Evolutionary conservation across 2,888 invertebrate species (phyloP), one percentile per base, ranked within the genome.

Genomic region (Mimachlamys varia): DNA sequence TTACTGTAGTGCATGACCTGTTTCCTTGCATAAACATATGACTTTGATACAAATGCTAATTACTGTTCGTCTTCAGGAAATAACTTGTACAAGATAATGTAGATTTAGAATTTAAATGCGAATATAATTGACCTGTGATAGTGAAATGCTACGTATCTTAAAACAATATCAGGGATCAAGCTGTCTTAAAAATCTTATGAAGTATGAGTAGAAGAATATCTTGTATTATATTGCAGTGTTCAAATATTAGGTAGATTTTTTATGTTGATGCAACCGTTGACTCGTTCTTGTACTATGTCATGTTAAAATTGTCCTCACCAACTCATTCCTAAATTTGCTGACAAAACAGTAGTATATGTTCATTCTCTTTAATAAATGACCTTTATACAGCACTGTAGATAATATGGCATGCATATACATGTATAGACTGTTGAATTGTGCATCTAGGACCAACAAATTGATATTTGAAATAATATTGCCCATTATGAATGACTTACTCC

Each of bases 241-340:
- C 76, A 27, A 33, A 76, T 76, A 33, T 76, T 76, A 76, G 76
- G 76, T 76, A 76, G 76, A 76, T 76, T 33, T 76, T 27, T 76
- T 76, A 76, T 76, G 76, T 76, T 76, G 76, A 76, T 76, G 76
- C 76, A 76, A 76, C 76, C 27, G 33, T 76, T 76, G 76, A 76
- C 22, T 76, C 76, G 76, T 76, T 76, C 76, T 76, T 76, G 76
- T 76, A 76, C 27, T 76, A 33, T 76, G 76, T 76, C 76, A 76
- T 76, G 76, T 76, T 76, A 76, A 33, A 33, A 76, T 76, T 76
- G 76, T 76, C 76, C 76, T 76, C 76, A 76, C 76, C 76, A 76
- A 76, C 76, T 76, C 76, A 76, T 76, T 76, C 76, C 76, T 76
- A 76, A 76, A 76, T 76, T 76, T 76, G 76, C 76, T 76, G 76